Evolutionary conservation across 2,888 invertebrate genomes (phyloP), one percentile per base, ranked within the genome.

Genomic region (Gibbula magus): DNA sequence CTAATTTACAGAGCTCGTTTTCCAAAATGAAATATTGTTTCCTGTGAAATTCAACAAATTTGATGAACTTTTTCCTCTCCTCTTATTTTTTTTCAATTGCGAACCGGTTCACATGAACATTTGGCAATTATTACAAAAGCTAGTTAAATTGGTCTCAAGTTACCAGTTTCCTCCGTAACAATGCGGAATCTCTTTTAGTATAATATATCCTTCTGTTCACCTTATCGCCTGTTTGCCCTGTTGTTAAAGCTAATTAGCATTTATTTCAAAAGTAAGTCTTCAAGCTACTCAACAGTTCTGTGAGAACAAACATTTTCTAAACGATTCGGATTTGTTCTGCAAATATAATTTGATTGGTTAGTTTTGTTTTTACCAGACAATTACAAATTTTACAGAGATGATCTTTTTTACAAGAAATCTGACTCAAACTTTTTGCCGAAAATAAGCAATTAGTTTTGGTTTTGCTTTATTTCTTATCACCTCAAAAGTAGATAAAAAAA

Each of bases 11-110:
- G 61, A 61, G 61, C 61, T 61, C 61, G 29, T 61, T 61, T 61
- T 29, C 16, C 61, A 61, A 61, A 61, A 61, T 61, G 61, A 61
- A 61, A 61, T 61, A 61, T 61, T 61, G 61, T 61, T 61, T 61
- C 61, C 61, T 61, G 61, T 61, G 61, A 61, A 61, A 29, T 61
- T 61, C 61, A 61, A 61, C 61, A 61, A 61, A 61, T 61, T 61
- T 61, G 61, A 61, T 61, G 61, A 61, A 61, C 61, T 61, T 61
- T 61, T 61, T 61, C 61, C 61, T 61, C 61, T 61, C 61, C 45
- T 45, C 45, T 45, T 45, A 45, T 45, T 45, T 45, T 45, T 45
- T 45, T 45, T 45, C 45, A 45, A 45, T 45, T 45, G 45, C 45
- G 45, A 45, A 45, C 45, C 45, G 1, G 45, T 45, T 29, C 29